Evolutionary conservation across 2,113 vertebrate genomes (phyloP).

Genomic region (Pollachius pollachius): DNA sequence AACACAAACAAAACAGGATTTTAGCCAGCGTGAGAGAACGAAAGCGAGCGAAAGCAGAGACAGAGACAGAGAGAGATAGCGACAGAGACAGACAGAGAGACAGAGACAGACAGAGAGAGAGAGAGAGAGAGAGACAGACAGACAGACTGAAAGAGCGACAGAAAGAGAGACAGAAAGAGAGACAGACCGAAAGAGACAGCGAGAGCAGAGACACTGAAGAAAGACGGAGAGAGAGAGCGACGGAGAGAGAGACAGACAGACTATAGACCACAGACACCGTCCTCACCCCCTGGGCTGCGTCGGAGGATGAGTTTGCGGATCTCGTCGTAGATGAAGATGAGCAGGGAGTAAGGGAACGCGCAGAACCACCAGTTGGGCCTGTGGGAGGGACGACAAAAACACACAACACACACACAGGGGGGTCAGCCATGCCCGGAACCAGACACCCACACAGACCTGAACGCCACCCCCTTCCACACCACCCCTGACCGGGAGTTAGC

Average conservation of each 20-base stretch:
- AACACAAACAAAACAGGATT: too few relatives aligned
- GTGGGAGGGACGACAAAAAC: not conserved
- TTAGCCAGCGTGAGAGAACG: too few relatives aligned
- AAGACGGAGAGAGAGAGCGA: not conserved
- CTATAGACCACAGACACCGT: not conserved
- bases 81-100: too few relatives aligned
- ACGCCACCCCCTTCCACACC: too few relatives aligned
- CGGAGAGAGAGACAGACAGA: slow-evolving; percentile 2
- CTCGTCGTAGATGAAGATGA: slow-evolving; percentile 85
- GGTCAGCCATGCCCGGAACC: too few relatives aligned
- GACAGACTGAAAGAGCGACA: not conserved
- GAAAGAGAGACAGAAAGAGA: not conserved
- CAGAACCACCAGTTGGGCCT: slow-evolving; percentile 84
- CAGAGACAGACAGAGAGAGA: too few relatives aligned
- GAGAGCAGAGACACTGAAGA: not conserved
- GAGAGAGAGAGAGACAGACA: too few relatives aligned
- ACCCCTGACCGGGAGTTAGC: too few relatives aligned
- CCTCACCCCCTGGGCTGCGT: slow-evolving; percentile 80
- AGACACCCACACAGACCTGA: slow-evolving; percentile 11
- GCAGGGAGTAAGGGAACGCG: slow-evolving; percentile 80
- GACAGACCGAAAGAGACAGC: not conserved
- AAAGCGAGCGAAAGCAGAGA: not conserved
- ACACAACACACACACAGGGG: slow-evolving; percentile 11
- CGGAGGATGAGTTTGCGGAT: slow-evolving; percentile 81
- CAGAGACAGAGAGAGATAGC: too few relatives aligned